Percentiles rank a stretch among this genome's conserved stretches.
Evolutionary conservation across 64 coral and sea anemone species (phyloP).

Genomic region (Stichodactyla helianthus): DNA sequence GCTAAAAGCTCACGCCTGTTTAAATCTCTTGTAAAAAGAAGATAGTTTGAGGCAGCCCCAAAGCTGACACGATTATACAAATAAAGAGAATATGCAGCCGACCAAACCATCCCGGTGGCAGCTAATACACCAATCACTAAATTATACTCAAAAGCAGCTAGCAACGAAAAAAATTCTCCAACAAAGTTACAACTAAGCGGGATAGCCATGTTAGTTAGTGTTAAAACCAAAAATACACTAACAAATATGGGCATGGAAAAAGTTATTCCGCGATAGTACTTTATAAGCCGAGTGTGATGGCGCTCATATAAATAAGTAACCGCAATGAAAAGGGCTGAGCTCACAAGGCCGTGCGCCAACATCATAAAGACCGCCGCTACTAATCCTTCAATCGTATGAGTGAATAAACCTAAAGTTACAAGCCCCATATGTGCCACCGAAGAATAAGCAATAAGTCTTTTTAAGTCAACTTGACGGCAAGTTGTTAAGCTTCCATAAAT

Average conservation of each 20-base stretch:
- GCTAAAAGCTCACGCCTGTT: constrained; percentile 59
- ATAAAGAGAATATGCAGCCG: constrained; percentile 77
- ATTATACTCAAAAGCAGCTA: constrained; percentile 49
- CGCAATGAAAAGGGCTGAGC: constrained; percentile 41
- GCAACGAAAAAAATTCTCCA: constrained; percentile 43
- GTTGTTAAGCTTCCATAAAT: constrained; percentile 61
- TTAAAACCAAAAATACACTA: constrained; percentile 46
- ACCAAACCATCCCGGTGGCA: constrained; percentile 68
- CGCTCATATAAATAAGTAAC: constrained; percentile 54
- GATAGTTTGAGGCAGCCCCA: constrained; percentile 67
- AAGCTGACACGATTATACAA: constrained; percentile 73
- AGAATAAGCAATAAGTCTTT: constrained; percentile 65
- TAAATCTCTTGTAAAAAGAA: constrained; percentile 55
- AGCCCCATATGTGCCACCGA: constrained; percentile 71
- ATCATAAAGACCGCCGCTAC: constrained; percentile 40
- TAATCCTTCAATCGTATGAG: constrained; percentile 44
- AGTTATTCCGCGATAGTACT: constrained; percentile 53
- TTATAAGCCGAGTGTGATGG: constrained; percentile 52
- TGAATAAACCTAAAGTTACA: constrained; percentile 61
- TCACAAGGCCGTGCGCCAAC: constrained; percentile 40
- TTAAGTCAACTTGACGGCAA: constrained; percentile 57
- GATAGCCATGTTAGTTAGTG: constrained; percentile 54
- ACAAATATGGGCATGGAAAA: constrained; percentile 59
- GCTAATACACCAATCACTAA: constrained; percentile 21
- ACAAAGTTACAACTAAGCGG: constrained; percentile 69